Percentiles rank a stretch among this genome's conserved stretches.
These are phyloP conservation scores for Drosophila mettleri DNA, from an alignment of 2,888 invertebrate species.

Conservation along the genomic window DNA sequence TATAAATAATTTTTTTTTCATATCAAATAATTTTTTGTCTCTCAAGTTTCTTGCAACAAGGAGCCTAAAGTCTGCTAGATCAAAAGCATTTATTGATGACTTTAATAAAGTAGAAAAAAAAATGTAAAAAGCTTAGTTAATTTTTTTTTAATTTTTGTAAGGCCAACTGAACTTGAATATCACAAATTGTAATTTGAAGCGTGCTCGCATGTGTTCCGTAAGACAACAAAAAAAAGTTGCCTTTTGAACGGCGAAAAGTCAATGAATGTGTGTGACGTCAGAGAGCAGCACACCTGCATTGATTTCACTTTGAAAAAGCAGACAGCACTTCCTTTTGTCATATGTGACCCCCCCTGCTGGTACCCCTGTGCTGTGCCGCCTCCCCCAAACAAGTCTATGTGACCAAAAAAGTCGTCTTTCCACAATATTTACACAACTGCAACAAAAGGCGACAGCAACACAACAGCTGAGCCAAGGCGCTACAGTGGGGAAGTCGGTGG, in stretches of 20 bases:
- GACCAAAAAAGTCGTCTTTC: conserved; percentile 59
- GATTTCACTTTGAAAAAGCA: conserved; percentile 46
- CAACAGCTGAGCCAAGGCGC: neutral
- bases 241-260: conserved; percentile 6
- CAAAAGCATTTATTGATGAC: no score
- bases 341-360: conserved; percentile 1
- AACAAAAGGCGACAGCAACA: conserved; percentile 30
- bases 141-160: no score
- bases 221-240: neutral
- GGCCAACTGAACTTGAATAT: conserved; percentile 1
- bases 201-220: neutral
- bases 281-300: conserved; percentile 64
- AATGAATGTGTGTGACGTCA: conserved; percentile 49
- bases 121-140: no score
- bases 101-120: no score
- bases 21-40: no score
- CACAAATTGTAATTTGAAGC: conserved; percentile 5
- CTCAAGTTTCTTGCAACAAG: no score
- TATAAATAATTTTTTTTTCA: no score
- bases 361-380: neutral
- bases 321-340: conserved; percentile 56
- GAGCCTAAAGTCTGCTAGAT: no score
- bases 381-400: neutral
- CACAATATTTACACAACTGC: conserved; percentile 58
- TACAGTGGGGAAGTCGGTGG: neutral